phyloP scores from a whole-genome alignment of 1,140 invertebrate species.

The Drosophila albomicans region DNA sequence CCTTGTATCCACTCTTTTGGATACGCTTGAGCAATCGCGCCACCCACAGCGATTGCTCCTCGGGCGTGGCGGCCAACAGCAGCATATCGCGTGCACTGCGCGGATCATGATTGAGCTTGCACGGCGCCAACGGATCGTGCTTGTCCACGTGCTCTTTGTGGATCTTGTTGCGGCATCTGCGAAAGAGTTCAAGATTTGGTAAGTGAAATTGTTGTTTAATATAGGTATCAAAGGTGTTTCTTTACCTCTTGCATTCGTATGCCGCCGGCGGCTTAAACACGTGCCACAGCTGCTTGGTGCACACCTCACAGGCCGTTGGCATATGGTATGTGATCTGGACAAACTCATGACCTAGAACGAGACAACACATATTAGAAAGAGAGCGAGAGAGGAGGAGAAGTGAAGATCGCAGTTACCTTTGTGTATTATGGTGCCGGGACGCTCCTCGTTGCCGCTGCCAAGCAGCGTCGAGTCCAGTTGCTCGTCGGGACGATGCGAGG shows the following conservation, averaged over 20 bases:
- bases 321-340: constrained; percentile 98
- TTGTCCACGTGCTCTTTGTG: constrained; percentile 97
- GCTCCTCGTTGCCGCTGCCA: constrained; percentile 88
- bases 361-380: not conserved
- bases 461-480: constrained; percentile 85
- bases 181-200: not conserved
- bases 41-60: constrained; percentile 97
- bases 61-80: constrained; percentile 92
- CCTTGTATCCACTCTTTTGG: constrained; percentile 96
- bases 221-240: no score
- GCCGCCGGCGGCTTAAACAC: constrained; percentile 98
- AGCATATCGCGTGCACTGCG: constrained; percentile 96
- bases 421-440: constrained; percentile 91
- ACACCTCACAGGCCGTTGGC: constrained; percentile 98
- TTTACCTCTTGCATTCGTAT: constrained; percentile 95
- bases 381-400: not conserved
- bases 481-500: constrained; percentile 94
- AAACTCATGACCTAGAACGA: constrained; percentile 94
- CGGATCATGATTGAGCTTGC: constrained; percentile 97
- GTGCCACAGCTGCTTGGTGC: constrained; percentile 98
- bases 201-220: no score
- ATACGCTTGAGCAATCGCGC: constrained; percentile 95
- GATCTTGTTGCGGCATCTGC: constrained; percentile 96
- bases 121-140: constrained; percentile 93
- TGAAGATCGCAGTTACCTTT: constrained; percentile 86